These are phyloP conservation scores for Atta cephalotes DNA, from an alignment of 1,140 invertebrate genomes.

Conservation along the genomic window DNA sequence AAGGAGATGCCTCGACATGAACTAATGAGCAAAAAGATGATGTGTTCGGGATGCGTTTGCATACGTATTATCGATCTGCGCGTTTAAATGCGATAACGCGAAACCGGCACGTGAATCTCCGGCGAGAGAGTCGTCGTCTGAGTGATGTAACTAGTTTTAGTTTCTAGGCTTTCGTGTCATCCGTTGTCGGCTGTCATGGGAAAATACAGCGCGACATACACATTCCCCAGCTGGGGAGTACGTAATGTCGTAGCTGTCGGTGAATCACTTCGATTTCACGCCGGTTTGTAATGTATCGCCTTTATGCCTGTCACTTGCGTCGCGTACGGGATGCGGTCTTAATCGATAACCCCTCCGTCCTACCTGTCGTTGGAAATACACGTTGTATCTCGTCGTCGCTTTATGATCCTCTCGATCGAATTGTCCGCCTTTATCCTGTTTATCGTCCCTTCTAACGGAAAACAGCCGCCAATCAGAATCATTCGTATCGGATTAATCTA, in stretches of 20 bases:
- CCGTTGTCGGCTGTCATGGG: slow-evolving; percentile 67
- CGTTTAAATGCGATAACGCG: slow-evolving; percentile 27
- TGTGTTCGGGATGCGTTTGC: neutral
- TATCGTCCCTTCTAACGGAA: neutral
- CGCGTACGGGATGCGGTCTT: slow-evolving; percentile 38
- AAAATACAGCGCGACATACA: slow-evolving; percentile 60
- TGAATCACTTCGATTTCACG: slow-evolving; percentile 71
- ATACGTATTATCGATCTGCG: slow-evolving; percentile 6
- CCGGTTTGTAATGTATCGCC: slow-evolving; percentile 60
- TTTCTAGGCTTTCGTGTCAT: slow-evolving; percentile 75
- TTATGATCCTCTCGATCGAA: slow-evolving; percentile 8
- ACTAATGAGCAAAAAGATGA: neutral
- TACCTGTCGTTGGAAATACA: neutral
- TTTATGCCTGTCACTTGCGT: slow-evolving; percentile 37
- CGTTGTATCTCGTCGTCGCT: neutral
- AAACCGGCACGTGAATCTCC: slow-evolving; percentile 19
- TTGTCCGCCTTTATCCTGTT: neutral
- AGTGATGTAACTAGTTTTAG: slow-evolving; percentile 72
- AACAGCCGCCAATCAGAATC: neutral
- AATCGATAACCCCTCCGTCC: slow-evolving; percentile 33
- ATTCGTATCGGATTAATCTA: neutral
- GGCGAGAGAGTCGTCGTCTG: slow-evolving; percentile 19
- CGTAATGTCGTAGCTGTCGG: slow-evolving; percentile 45
- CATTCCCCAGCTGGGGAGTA: neutral
- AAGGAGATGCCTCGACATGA: neutral